phyloP scores from a whole-genome alignment of 1,140 invertebrate species.

The Drosophila neocordata region DNA sequence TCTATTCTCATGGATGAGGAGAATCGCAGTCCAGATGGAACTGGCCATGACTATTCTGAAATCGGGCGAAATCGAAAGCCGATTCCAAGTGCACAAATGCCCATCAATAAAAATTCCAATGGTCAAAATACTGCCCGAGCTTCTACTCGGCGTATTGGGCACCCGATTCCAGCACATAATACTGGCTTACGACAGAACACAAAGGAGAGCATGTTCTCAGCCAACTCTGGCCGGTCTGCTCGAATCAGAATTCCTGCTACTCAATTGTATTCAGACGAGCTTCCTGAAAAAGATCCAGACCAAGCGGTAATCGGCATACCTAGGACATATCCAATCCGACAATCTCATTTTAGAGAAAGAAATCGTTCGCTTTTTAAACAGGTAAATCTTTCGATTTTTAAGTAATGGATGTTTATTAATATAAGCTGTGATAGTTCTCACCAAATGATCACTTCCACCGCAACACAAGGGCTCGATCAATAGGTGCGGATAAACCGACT shows the following conservation, averaged over 20 bases:
- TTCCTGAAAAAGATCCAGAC: constrained; percentile 25
- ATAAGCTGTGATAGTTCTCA: constrained; percentile 32
- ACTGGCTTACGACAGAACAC: background rate
- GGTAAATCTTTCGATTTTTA: constrained; percentile 41
- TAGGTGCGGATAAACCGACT: constrained; percentile 6
- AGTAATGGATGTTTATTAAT: constrained; percentile 1
- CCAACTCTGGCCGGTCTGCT: constrained; percentile 12
- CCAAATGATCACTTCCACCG: constrained; percentile 49
- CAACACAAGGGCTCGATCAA: constrained; percentile 23
- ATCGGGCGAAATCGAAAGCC: constrained; percentile 38
- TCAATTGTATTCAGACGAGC: constrained; percentile 19
- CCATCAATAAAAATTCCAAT: constrained; percentile 23
- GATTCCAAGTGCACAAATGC: constrained; percentile 46
- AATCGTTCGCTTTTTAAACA: constrained; percentile 69
- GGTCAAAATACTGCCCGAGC: constrained; percentile 24
- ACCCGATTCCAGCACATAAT: constrained; percentile 3
- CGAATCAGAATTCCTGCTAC: constrained; percentile 29
- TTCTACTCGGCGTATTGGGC: constrained; percentile 49
- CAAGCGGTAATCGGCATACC: constrained; percentile 48
- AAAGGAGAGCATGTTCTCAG: constrained; percentile 32
- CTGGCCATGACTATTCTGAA: constrained; percentile 25
- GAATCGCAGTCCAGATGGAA: constrained; percentile 65
- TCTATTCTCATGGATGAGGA: constrained; percentile 66
- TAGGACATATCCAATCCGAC: constrained; percentile 56
- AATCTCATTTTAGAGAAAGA: constrained; percentile 74